These are phyloP conservation scores for Ectemnius continuus DNA, from an alignment of 2,888 invertebrate species.

Conservation along the genomic window DNA sequence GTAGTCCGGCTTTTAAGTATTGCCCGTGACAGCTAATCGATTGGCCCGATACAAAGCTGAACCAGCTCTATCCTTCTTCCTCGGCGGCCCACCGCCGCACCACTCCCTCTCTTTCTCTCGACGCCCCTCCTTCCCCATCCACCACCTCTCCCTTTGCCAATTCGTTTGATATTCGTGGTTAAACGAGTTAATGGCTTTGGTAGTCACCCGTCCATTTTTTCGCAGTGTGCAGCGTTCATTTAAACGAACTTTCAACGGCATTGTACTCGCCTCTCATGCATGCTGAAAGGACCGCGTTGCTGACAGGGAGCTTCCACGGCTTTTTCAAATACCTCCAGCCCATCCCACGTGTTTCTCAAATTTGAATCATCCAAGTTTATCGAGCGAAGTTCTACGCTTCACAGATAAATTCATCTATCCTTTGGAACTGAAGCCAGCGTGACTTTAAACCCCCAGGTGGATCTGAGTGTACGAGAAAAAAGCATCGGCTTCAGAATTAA, in stretches of 20 bases:
- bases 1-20: slow-evolving; percentile 47
- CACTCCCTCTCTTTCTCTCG: background rate
- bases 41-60: slow-evolving; percentile 43
- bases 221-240: slow-evolving; percentile 39
- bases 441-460: no score
- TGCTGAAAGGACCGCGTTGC: slow-evolving; percentile 11
- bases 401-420: no score
- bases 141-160: slow-evolving; percentile 13
- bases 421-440: no score
- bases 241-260: slow-evolving; percentile 20
- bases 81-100: background rate
- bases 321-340: no score
- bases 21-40: slow-evolving; percentile 50
- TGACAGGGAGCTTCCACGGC: slow-evolving; percentile 5
- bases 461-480: no score
- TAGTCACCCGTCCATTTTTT: slow-evolving; percentile 59
- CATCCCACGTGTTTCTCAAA: no score
- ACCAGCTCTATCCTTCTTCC: slow-evolving; percentile 39
- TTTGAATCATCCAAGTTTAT: no score
- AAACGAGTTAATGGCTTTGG: slow-evolving; percentile 61
- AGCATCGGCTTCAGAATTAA: background rate
- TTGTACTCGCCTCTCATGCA: slow-evolving; percentile 6
- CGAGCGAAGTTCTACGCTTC: no score
- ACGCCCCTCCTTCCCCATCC: background rate
- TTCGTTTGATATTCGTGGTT: slow-evolving; percentile 57